A percentile compares a stretch with the other conserved stretches of the same genome.
Evolutionary conservation across 2,113 vertebrate genomes (phyloP).

Genomic region (Hypomesus transpacificus): DNA sequence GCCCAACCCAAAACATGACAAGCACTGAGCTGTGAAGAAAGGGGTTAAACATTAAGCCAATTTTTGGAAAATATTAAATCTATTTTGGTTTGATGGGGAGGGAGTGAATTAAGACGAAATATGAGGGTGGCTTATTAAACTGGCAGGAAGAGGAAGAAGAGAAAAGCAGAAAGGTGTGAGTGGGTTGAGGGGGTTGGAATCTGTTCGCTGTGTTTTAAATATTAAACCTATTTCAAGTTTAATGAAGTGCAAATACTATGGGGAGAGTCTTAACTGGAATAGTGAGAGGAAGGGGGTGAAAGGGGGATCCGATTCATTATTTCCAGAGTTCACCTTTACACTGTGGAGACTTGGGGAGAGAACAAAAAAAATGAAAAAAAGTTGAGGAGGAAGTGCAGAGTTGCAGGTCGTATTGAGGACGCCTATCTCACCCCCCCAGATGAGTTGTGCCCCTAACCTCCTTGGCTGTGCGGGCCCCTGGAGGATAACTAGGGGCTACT

Average conservation of each 20-base stretch:
- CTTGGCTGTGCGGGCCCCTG: conserved; percentile 1
- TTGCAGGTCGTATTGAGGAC: conserved; percentile 36
- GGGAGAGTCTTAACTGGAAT: conserved; percentile 76
- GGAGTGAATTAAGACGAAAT: conserved; percentile 74
- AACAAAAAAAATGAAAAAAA: conserved; percentile 27
- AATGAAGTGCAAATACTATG: conserved; percentile 80
- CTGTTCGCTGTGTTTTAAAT: conserved; percentile 79
- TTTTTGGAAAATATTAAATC: conserved; percentile 64
- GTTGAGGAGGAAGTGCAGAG: conserved; percentile 49
- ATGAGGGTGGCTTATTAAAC: conserved; percentile 75
- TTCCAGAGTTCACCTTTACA: conserved; percentile 75
- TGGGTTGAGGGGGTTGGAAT: conserved; percentile 66
- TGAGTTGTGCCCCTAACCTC: conserved; percentile 25
- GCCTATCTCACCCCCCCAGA: conserved; percentile 35
- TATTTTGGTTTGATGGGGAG: conserved; percentile 75
- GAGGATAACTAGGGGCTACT: conserved; percentile 20
- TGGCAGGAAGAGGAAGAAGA: conserved; percentile 47
- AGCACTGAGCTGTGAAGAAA: conserved; percentile 41
- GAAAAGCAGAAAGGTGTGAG: conserved; percentile 56
- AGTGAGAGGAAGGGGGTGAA: conserved; percentile 69
- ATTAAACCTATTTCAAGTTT: conserved; percentile 81
- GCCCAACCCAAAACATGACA: conserved; percentile 38
- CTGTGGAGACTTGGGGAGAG: conserved; percentile 67
- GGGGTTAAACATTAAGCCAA: conserved; percentile 66
- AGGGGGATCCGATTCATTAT: conserved; percentile 77